Evolutionary conservation across 2,888 invertebrate species (phyloP).

Genomic region (Galeopsomyia nigrocyanea): DNA sequence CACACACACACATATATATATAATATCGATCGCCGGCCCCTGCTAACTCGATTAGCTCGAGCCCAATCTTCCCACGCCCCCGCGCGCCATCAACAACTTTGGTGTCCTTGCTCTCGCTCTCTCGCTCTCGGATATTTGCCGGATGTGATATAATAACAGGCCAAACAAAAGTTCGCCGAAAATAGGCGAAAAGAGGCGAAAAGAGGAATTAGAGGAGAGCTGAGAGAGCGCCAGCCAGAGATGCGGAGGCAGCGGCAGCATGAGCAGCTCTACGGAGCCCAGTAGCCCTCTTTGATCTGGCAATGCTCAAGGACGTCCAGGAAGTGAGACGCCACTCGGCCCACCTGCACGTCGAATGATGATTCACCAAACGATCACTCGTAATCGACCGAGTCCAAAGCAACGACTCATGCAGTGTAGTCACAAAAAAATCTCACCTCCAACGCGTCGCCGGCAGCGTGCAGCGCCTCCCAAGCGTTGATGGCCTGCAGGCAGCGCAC

Average conservation of each 20-base stretch:
- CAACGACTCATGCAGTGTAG: too few relatives aligned
- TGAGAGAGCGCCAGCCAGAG: slow-evolving; percentile 48
- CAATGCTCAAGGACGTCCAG: slow-evolving; percentile 37
- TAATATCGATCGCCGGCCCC: too few relatives aligned
- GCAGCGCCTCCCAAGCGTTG: slow-evolving; percentile 33
- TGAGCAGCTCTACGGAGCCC: too few relatives aligned
- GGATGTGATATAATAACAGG: too few relatives aligned
- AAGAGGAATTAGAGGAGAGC: slow-evolving; percentile 56
- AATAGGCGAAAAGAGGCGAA: too few relatives aligned
- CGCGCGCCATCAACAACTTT: slow-evolving; percentile 16
- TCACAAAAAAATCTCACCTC: slow-evolving; percentile 22
- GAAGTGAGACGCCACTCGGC: slow-evolving; percentile 11
- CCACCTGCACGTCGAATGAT: slow-evolving; percentile 1
- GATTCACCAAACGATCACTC: too few relatives aligned
- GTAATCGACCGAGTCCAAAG: too few relatives aligned
- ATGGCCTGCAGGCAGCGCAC: slow-evolving; percentile 17
- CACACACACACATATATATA: too few relatives aligned
- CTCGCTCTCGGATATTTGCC: too few relatives aligned
- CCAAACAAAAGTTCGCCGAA: too few relatives aligned
- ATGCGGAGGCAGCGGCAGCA: too few relatives aligned
- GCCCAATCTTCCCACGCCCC: background rate
- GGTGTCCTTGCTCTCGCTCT: too few relatives aligned
- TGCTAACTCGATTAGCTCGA: slow-evolving; percentile 2
- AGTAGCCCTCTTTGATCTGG: slow-evolving; percentile 28
- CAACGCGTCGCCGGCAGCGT: background rate